These are phyloP conservation scores for Boleophthalmus pectinirostris DNA, from an alignment of 2,113 vertebrate genomes.

Conservation along the genomic window DNA sequence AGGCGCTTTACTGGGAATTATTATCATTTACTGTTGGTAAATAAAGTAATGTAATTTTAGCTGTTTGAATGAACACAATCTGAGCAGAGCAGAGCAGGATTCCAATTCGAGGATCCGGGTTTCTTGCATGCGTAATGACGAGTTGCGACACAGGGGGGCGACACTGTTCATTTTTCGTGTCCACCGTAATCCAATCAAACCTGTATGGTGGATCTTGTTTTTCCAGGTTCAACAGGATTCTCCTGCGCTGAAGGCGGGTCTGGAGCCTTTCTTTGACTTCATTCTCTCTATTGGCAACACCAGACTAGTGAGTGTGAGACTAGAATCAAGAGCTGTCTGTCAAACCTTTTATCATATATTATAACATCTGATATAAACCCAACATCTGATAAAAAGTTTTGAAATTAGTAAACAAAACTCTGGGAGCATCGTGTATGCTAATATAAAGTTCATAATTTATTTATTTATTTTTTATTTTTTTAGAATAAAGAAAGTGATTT, in stretches of 20 bases:
- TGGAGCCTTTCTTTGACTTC: conserved; percentile 97
- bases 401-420: not conserved
- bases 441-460: not conserved
- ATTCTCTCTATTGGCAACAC: conserved; percentile 92
- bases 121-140: conserved; percentile 7
- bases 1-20: not conserved
- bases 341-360: not conserved
- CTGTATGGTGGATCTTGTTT: not conserved
- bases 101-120: not conserved
- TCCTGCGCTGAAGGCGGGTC: conserved; percentile 85
- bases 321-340: not conserved
- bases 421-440: not conserved
- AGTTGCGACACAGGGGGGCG: conserved; percentile 29
- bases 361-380: no score
- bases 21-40: not conserved
- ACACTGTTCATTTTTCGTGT: not conserved
- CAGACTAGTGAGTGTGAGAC: conserved; percentile 73
- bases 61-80: not conserved
- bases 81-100: not conserved
- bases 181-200: not conserved
- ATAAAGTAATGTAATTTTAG: not conserved
- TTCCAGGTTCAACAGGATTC: conserved; percentile 89
- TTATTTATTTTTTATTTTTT: no score
- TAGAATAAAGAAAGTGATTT: conserved; percentile 91
- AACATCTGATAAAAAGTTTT: not conserved